A percentile compares a stretch with the other conserved stretches of the same genome.
phyloP scores from a whole-genome alignment of 2,888 invertebrate genomes.

The Ochropleura plecta region DNA sequence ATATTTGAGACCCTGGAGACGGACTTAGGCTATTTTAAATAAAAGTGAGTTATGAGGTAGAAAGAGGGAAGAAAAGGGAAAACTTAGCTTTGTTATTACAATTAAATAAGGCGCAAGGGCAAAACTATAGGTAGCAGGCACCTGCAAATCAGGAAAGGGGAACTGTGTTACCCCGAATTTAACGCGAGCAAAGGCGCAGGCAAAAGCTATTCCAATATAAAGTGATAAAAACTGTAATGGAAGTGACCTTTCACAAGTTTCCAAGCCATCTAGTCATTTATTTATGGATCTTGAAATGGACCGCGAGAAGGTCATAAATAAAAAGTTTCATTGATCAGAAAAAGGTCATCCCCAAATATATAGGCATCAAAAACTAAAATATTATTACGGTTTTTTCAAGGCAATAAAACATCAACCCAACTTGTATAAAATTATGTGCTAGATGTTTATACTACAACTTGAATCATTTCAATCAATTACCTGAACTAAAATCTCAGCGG shows the following conservation, averaged over 20 bases:
- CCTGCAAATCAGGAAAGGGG: too few relatives aligned
- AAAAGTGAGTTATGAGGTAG: too few relatives aligned
- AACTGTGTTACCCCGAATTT: too few relatives aligned
- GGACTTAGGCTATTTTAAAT: too few relatives aligned
- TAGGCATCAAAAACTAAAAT: slow-evolving; percentile 4
- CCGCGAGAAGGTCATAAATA: slow-evolving; percentile 29
- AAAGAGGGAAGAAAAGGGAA: too few relatives aligned
- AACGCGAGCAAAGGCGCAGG: too few relatives aligned
- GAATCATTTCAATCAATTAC: too few relatives aligned
- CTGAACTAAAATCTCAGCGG: too few relatives aligned
- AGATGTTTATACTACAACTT: neutral
- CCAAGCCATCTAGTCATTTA: slow-evolving; percentile 38
- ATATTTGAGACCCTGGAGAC: too few relatives aligned
- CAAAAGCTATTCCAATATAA: neutral
- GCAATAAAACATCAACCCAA: neutral
- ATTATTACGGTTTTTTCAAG: neutral
- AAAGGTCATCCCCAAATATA: slow-evolving; percentile 15
- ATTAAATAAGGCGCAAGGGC: too few relatives aligned
- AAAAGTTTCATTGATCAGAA: slow-evolving; percentile 34
- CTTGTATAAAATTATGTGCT: neutral
- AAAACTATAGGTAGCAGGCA: too few relatives aligned
- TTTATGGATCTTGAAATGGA: slow-evolving; percentile 29
- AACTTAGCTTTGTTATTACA: too few relatives aligned
- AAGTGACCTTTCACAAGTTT: slow-evolving; percentile 24
- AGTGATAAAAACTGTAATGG: slow-evolving; percentile 15